phyloP scores from a whole-genome alignment of 2,113 vertebrate genomes.

The Apeltes quadracus region DNA sequence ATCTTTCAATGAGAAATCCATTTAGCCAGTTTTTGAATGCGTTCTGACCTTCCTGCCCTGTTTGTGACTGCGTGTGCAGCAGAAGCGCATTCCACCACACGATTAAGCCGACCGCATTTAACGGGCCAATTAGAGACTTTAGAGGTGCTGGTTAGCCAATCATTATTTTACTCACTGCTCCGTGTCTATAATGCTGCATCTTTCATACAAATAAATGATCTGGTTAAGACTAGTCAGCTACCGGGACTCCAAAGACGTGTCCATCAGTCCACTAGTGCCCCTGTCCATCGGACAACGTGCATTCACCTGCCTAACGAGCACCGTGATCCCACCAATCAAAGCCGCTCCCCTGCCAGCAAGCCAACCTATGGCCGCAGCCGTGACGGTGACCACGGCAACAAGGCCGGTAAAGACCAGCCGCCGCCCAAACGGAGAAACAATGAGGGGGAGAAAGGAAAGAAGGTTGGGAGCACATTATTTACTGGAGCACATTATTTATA shows the following conservation, averaged over 20 bases:
- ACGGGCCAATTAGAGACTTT: too few relatives aligned
- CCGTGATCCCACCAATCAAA: conserved; percentile 56
- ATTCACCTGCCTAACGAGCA: conserved; percentile 58
- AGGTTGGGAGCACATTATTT: conserved; percentile 69
- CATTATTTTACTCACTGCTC: too few relatives aligned
- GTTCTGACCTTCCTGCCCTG: neutral
- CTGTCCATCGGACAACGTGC: conserved; percentile 29
- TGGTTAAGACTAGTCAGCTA: conserved; percentile 22
- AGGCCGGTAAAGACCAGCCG: conserved; percentile 42
- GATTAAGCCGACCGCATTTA: too few relatives aligned
- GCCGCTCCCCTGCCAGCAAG: conserved; percentile 29
- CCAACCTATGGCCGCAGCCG: conserved; percentile 59
- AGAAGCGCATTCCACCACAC: too few relatives aligned
- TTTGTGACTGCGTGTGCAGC: neutral
- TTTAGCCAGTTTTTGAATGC: neutral
- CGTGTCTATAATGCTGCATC: too few relatives aligned
- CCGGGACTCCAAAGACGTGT: conserved; percentile 6
- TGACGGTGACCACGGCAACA: conserved; percentile 67
- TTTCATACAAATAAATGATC: conserved; percentile 23
- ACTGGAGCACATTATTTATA: conserved; percentile 76
- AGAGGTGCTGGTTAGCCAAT: too few relatives aligned
- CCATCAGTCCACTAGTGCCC: too few relatives aligned
- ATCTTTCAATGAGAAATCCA: neutral
- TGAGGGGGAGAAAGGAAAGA: neutral
- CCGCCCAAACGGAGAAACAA: conserved; percentile 30